Base-by-base conservation (phyloP, 2,888 invertebrate species). In the Morpho helenor region DNA sequence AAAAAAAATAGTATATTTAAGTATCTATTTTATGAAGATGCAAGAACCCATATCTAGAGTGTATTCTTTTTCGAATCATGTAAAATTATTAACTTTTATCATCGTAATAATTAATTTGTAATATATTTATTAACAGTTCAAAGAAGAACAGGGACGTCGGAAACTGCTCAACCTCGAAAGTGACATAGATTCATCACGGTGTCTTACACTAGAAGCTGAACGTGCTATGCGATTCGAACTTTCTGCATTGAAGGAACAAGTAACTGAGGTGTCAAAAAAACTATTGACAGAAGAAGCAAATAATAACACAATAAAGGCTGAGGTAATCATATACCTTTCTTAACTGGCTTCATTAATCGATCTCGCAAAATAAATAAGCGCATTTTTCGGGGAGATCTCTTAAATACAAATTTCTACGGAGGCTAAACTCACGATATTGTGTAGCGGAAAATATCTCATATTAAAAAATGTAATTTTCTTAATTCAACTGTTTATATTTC, bases 111-210 rank as follows among this genome's bases (percentile, higher is more conserved):
- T 51, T 43, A 9, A 7, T n/a, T 7, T 7, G n/a, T n/a, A 23
- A 41, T 31, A 40, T 9, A 49, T 41, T 8, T 7, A 16, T 7
- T 31, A 31, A 49, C 57, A 88, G 90, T 83, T 84, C 52, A 83
- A 83, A 68, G 88, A 89, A 68, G 85, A 85, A 53, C 81, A 84
- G 67, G 72, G 74, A 3, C 76, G 79, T 2, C 78, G 84, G 7
- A 82, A 77, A 63, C 52, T 79, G 52, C 46, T 60, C 41, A 62
- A 59, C 5, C 40, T 80, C n/a, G 71, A 79, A 57, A 76, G 73
- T 52, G 82, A 82, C 42, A 58, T 77, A 49, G 80, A 82, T 16
- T 74, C 82, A 0, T 72, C 73, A 7, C 76, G 79, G 8, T 76
- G 75, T 46, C 67, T 89, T 8, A 73, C 76, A 2, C 70, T 69